Evolutionary conservation across 2,888 invertebrate genomes (phyloP), one percentile per base, ranked within the genome.

Genomic region (Synergus laeviventris): DNA sequence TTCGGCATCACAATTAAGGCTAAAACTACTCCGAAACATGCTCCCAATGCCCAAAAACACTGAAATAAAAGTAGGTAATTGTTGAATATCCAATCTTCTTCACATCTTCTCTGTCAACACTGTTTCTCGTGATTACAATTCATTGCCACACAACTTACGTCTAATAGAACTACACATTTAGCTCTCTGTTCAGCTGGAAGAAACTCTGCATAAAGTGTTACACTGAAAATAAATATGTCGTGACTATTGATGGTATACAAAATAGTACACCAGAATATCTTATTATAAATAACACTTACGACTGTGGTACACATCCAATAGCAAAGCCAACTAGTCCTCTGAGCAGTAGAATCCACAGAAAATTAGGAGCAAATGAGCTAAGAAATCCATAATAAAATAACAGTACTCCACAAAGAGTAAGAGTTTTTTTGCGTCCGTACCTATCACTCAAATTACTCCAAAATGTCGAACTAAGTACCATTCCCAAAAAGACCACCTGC

Each of bases 11-110:
- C 95, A 49, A 96, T 94, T 83, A 98, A 92, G 16, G 98, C 98
- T 80, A 98, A 92, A 24, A 97, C 94, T 73, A 98, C 97, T 92
- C 98, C 98, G 88, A 98, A 94, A 90, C 97, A 98, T 12, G 98
- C 97, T 49, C 98, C 98, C 61, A 98, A 93, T 0, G 98, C 98
- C 98, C 98, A 98, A 92, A 98, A 98, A 92, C 97, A 97, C 96
- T 97, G 91, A 45, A 31, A 18, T 56, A 54, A 49, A 66, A 18
- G 24, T 66, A 12, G 24, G 0, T 54, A 16, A 31, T 39, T 38
- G 36, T 64, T 64, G n/a, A 16, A 45, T 45, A 45, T 45, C 5
- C 16, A 45, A 16, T 45, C 16, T n/a, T 8, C 2, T 21, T 56
- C 11, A 56, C 5, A 21, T 56, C 21, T 21, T 24, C 12, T 42